A percentile compares a stretch with the other conserved stretches of the same genome.
Evolutionary conservation across 2,113 vertebrate species (phyloP).

Genomic region (Ptyas mucosa): DNA sequence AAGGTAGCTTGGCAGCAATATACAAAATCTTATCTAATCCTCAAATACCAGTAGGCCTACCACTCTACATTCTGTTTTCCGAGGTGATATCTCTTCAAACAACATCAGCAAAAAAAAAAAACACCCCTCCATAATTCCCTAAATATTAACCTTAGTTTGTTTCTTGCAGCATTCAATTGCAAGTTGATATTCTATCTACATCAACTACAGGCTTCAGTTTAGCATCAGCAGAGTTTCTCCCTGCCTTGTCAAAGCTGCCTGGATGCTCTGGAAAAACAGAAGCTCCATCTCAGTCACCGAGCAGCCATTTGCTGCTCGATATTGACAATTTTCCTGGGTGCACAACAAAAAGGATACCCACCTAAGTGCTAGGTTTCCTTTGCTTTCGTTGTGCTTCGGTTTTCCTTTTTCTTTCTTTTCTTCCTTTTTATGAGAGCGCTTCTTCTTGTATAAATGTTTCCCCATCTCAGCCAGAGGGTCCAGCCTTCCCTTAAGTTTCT

Average conservation of each 20-base stretch:
- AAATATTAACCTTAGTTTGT: not conserved
- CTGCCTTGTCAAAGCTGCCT: not conserved
- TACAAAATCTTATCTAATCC: not conserved
- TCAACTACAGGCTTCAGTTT: too few relatives aligned
- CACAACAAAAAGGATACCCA: not conserved
- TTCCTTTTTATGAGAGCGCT: slow-evolving; percentile 68
- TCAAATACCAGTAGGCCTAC: not conserved
- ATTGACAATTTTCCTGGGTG: not conserved
- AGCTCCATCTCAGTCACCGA: too few relatives aligned
- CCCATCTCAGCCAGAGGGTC: slow-evolving; percentile 72
- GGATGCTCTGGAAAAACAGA: not conserved
- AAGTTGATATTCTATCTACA: not conserved
- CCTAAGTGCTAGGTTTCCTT: not conserved
- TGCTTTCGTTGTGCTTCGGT: not conserved
- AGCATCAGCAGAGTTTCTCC: not conserved
- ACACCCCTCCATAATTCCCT: not conserved
- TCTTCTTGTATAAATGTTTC: slow-evolving; percentile 67
- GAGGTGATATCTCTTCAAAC: not conserved
- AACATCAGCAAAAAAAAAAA: not conserved
- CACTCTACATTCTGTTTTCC: not conserved
- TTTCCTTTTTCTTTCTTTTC: slow-evolving; percentile 52
- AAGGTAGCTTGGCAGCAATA: not conserved
- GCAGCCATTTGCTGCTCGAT: not conserved
- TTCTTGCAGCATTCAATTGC: not conserved
- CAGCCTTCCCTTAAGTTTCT: slow-evolving; percentile 55